Evolutionary conservation across 92 coral and sea anemone species (phyloP).

Genomic region (Paramuricea clavata): DNA sequence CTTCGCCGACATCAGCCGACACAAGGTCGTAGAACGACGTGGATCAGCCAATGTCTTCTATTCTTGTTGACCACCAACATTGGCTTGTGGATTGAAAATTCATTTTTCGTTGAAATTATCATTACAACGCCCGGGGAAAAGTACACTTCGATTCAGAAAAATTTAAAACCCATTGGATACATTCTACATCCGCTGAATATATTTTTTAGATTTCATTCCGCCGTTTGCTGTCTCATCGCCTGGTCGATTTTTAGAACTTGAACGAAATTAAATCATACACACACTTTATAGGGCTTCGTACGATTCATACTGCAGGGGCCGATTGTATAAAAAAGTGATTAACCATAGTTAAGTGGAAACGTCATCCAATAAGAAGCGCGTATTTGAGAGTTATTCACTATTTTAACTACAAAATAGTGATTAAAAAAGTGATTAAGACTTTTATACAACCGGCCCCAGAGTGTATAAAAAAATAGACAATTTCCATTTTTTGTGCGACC

Average conservation of each 20-base stretch:
- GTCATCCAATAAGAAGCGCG: no score
- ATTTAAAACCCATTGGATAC: background rate
- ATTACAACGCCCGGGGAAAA: background rate
- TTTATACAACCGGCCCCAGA: no score
- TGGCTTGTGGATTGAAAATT: background rate
- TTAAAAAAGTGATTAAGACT: no score
- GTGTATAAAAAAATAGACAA: no score
- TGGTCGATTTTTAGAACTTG: background rate
- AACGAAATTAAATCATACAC: no score
- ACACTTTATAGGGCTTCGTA: no score
- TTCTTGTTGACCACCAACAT: background rate
- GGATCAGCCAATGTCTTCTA: background rate
- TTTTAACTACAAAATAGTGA: no score
- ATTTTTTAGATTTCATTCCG: background rate
- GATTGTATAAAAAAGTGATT: no score
- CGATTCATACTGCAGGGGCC: no score
- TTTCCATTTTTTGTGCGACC: no score
- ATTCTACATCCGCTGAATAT: background rate
- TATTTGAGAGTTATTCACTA: no score
- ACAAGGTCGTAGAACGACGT: background rate
- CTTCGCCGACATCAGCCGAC: conserved; percentile 6
- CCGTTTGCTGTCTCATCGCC: background rate
- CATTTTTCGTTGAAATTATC: background rate
- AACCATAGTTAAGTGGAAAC: no score
- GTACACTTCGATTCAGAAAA: background rate